These are phyloP conservation scores for Rhynchomys soricoides DNA, from an alignment of 2,113 vertebrate species.

Conservation along the genomic window DNA sequence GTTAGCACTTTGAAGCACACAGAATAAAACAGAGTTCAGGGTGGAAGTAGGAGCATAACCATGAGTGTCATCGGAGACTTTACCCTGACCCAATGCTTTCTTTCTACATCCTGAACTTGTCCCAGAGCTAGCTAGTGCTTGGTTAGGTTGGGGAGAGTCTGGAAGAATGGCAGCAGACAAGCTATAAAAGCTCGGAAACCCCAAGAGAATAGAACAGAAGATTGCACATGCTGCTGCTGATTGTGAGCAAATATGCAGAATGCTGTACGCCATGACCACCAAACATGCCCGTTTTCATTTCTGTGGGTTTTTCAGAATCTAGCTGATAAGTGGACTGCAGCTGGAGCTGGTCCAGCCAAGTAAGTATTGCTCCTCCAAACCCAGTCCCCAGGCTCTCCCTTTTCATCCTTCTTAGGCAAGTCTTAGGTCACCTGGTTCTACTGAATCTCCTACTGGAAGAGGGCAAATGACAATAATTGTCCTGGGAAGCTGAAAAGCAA, in stretches of 20 bases:
- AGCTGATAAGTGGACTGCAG: not conserved
- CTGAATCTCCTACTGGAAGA: not conserved
- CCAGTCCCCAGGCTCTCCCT: not conserved
- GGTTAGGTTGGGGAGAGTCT: too few relatives aligned
- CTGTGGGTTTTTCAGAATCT: not conserved
- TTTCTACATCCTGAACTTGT: not conserved
- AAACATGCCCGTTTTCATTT: not conserved
- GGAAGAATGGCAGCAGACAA: too few relatives aligned
- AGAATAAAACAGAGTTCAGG: not conserved
- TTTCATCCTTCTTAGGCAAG: not conserved
- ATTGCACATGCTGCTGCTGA: not conserved
- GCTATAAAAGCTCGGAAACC: not conserved
- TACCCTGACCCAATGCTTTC: not conserved
- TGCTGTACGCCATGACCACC: rapidly evolving
- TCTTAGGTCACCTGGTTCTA: not conserved
- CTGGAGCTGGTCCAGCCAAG: too few relatives aligned
- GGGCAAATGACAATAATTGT: not conserved
- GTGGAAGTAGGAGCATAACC: not conserved
- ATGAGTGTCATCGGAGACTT: not conserved
- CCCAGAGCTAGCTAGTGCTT: not conserved
- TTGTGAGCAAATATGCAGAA: not conserved
- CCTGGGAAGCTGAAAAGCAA: not conserved
- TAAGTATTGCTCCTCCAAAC: not conserved
- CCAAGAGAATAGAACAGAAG: not conserved
- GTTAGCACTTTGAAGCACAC: not conserved